A percentile compares a stretch with the other conserved stretches of the same genome.
These are phyloP conservation scores for Ricordea florida DNA, from an alignment of 92 coral and sea anemone genomes.

Conservation along the genomic window DNA sequence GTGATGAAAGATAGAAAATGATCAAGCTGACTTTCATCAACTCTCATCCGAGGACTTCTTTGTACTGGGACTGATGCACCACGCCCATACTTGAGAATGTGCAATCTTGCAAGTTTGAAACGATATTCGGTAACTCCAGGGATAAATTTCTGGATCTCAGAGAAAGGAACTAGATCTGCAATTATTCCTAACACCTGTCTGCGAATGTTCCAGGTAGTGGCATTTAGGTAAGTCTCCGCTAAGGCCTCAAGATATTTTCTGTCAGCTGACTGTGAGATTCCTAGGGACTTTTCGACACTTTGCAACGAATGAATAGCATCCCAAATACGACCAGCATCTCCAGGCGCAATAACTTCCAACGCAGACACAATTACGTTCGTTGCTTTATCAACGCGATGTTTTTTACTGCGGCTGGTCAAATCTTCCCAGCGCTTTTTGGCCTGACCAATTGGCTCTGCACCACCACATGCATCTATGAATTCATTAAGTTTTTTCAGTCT, in stretches of 20 bases:
- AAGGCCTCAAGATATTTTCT: conserved; percentile 57
- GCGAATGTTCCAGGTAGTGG: conserved; percentile 59
- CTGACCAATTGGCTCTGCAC: too few species aligned
- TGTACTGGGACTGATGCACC: conserved; percentile 45
- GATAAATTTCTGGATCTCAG: conserved; percentile 54
- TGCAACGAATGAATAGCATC: conserved; percentile 29
- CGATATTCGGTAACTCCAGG: conserved; percentile 55
- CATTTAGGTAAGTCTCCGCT: conserved; percentile 62
- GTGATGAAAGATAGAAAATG: conserved; percentile 46
- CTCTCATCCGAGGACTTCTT: conserved; percentile 58
- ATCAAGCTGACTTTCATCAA: conserved; percentile 36
- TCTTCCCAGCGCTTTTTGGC: too few species aligned
- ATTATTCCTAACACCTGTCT: conserved; percentile 62
- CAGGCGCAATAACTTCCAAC: conserved; percentile 45
- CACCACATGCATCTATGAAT: too few species aligned
- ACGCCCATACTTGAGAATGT: conserved; percentile 50
- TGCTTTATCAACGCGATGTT: conserved; percentile 22
- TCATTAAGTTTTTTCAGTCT: too few species aligned
- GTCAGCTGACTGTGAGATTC: conserved; percentile 19
- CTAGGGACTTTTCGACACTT: conserved; percentile 43
- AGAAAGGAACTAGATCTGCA: conserved; percentile 61
- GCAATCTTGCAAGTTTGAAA: conserved; percentile 39
- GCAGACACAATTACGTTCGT: conserved; percentile 45
- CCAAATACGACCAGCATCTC: conserved; percentile 61
- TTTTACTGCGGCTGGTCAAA: conserved; percentile 22